Conservation (phyloP, 53 echinoderm and acorn worm genomes). For the Astropecten irregularis region DNA sequence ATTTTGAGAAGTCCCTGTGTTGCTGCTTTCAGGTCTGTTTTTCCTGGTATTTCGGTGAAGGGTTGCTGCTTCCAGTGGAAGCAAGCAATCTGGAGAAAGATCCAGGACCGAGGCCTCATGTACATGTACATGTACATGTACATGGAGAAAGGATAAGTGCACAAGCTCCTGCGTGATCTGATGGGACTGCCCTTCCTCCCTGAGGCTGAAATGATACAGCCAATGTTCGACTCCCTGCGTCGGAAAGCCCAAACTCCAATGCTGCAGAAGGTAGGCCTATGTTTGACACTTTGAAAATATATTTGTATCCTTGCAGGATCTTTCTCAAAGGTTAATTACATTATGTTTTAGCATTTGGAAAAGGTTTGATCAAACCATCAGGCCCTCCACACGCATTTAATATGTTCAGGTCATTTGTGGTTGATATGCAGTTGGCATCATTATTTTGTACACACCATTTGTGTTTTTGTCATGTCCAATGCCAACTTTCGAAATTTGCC, state of each 20-base stretch:
- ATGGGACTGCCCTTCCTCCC: conserved; percentile 64
- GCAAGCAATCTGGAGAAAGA: conserved; percentile 55
- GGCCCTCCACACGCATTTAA: too few relatives aligned
- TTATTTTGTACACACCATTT: too few relatives aligned
- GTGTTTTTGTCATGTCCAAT: too few relatives aligned
- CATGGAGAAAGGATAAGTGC: neutral
- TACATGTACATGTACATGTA: too few relatives aligned
- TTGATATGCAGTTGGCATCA: too few relatives aligned
- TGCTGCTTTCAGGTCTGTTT: neutral
- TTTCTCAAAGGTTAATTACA: too few relatives aligned
- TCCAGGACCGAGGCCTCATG: conserved; percentile 41
- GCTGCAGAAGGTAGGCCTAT: conserved; percentile 22
- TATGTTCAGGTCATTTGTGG: too few relatives aligned
- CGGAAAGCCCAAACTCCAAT: neutral
- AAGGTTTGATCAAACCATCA: too few relatives aligned
- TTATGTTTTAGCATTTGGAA: too few relatives aligned
- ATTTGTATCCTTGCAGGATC: too few relatives aligned
- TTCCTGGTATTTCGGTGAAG: conserved; percentile 24
- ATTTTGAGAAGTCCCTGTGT: conserved; percentile 46
- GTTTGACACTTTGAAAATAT: too few relatives aligned
- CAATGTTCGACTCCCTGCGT: conserved; percentile 25
- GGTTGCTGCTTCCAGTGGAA: conserved; percentile 58
- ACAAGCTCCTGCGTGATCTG: conserved; percentile 18
- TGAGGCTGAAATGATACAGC: neutral
- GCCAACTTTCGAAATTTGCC: too few relatives aligned